Evolutionary conservation across 2,113 vertebrate genomes (phyloP).

Genomic region (Mobula birostris): DNA sequence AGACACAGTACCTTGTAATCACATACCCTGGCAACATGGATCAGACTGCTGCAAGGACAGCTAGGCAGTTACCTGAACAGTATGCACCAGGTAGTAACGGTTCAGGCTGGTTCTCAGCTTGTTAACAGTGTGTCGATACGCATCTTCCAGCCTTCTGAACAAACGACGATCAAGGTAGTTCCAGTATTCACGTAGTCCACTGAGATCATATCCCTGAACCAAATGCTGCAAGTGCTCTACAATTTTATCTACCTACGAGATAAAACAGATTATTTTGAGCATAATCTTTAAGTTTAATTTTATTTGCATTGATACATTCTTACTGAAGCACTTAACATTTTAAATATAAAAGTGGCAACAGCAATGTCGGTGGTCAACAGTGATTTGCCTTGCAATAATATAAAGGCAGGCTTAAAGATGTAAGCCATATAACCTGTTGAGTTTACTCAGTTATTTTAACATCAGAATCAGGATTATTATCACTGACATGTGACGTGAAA

Average conservation of each 20-base stretch:
- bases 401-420: too few species aligned
- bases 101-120: conserved; percentile 90
- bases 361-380: background rate
- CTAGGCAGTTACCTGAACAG: conserved; percentile 62
- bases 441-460: too few species aligned
- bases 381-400: background rate
- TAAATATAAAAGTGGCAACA: background rate
- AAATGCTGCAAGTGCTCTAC: conserved; percentile 87
- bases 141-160: conserved; percentile 84
- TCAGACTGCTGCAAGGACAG: conserved; percentile 46
- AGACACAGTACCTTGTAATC: background rate
- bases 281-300: background rate
- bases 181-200: conserved; percentile 86
- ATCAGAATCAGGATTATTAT: too few species aligned
- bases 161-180: conserved; percentile 79
- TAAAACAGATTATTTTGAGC: background rate
- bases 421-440: too few species aligned
- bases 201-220: conserved; percentile 75
- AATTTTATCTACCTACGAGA: conserved; percentile 84
- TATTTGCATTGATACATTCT: background rate
- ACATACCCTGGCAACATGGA: conserved; percentile 67
- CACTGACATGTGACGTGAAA: too few species aligned
- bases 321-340: background rate
- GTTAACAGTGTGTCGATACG: conserved; percentile 81
- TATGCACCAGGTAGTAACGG: conserved; percentile 81